Percentiles rank a stretch among this genome's conserved stretches.
Evolutionary conservation across 2,113 vertebrate species (phyloP).

Genomic region (Oryzias celebensis): DNA sequence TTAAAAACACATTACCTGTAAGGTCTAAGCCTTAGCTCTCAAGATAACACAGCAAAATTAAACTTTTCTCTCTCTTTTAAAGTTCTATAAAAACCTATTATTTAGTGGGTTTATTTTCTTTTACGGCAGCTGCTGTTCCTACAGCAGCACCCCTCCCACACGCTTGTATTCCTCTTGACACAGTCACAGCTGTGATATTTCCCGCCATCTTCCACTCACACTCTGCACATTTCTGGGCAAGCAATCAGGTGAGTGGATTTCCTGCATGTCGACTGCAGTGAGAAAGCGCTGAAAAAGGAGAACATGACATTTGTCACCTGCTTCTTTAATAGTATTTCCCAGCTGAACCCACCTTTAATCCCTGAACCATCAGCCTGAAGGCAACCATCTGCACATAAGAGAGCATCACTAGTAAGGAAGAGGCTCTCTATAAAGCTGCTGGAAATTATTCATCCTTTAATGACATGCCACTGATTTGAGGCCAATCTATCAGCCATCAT

Average conservation of each 20-base stretch:
- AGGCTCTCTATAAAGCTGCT: too few species aligned
- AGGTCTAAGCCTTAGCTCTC: neutral
- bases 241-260: slow-evolving; percentile 58
- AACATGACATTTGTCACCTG: neutral
- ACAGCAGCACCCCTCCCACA: slow-evolving; percentile 63
- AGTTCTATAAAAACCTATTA: neutral
- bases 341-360: slow-evolving; percentile 66
- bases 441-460: too few species aligned
- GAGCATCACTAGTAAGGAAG: slow-evolving; percentile 61
- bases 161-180: slow-evolving; percentile 21
- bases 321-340: slow-evolving; percentile 54
- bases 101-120: neutral
- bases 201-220: slow-evolving; percentile 61
- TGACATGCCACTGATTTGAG: slow-evolving; percentile 14
- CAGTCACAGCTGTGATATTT: slow-evolving; percentile 47
- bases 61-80: neutral
- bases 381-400: slow-evolving; percentile 70
- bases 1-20: neutral
- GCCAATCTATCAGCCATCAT: slow-evolving; percentile 56
- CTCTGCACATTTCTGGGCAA: slow-evolving; percentile 29
- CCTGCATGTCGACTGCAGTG: neutral
- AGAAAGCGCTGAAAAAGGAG: neutral
- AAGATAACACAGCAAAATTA: slow-evolving; percentile 60
- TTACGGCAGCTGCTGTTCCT: slow-evolving; percentile 57
- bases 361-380: slow-evolving; percentile 69